Evolutionary conservation across 2,888 invertebrate species (phyloP).

Genomic region (Tipula lateralis): DNA sequence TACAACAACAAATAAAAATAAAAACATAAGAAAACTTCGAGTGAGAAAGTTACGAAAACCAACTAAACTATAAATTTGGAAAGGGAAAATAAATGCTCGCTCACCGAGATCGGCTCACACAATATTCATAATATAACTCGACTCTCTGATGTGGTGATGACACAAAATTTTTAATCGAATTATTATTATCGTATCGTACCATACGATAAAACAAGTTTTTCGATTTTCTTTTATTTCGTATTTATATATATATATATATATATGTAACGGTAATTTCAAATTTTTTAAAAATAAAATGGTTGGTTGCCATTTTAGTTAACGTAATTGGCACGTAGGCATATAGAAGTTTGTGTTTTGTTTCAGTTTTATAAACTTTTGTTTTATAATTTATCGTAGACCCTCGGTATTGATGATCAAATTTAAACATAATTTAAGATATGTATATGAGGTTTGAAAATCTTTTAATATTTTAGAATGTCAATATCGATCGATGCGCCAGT

Average conservation of each 20-base stretch:
- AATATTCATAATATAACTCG: too few relatives aligned
- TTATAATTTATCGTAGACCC: not conserved
- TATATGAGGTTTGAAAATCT: not conserved
- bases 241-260: not conserved
- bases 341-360: not conserved
- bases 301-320: not conserved
- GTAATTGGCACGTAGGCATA: conserved; percentile 5
- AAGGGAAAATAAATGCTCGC: not conserved
- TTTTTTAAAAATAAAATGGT: not conserved
- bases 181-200: not conserved
- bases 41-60: not conserved
- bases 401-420: not conserved
- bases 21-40: not conserved
- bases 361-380: not conserved
- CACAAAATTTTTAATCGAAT: conserved; percentile 2
- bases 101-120: not conserved
- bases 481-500: not conserved
- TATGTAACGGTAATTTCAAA: not conserved
- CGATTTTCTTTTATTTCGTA: not conserved
- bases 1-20: not conserved
- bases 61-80: not conserved
- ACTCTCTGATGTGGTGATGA: not conserved
- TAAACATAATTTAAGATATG: not conserved
- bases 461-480: not conserved
- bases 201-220: not conserved